These are phyloP conservation scores for Lophius americanus DNA, from an alignment of 2,797 vertebrate species.

Conservation along the genomic window DNA sequence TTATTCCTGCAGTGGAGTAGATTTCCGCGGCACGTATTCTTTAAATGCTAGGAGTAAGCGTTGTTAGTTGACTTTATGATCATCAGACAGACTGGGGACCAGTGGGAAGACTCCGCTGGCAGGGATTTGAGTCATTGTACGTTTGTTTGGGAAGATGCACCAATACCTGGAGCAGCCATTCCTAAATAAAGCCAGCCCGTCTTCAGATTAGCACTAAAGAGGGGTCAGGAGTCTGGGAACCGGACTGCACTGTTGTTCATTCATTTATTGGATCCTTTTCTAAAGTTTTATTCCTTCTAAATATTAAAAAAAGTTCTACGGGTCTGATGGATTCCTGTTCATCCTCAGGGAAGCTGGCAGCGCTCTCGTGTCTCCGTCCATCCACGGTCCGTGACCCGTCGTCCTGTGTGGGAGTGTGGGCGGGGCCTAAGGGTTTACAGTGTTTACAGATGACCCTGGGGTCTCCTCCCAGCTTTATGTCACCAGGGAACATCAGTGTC, in stretches of 20 bases:
- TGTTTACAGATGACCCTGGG: too few species aligned
- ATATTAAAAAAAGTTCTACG: too few species aligned
- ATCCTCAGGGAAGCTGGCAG: too few species aligned
- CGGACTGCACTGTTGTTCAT: not conserved
- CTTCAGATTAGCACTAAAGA: not conserved
- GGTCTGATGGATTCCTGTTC: too few species aligned
- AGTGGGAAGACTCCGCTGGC: not conserved
- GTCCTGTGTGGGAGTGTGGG: too few species aligned
- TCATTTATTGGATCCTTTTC: not conserved
- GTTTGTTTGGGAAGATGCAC: not conserved
- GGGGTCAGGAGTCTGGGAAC: not conserved
- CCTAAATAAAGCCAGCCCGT: not conserved
- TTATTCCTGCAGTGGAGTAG: conserved; percentile 1
- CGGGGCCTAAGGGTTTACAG: too few species aligned
- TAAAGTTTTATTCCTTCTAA: too few species aligned
- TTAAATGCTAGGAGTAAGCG: not conserved
- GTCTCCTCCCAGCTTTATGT: too few species aligned
- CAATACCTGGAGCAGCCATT: not conserved
- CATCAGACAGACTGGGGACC: not conserved
- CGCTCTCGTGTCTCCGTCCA: too few species aligned
- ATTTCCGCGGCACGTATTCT: not conserved
- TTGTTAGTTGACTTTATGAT: conserved; percentile 14
- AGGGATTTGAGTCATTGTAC: not conserved
- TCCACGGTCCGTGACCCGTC: too few species aligned
- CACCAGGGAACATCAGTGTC: too few species aligned